Conservation (phyloP, 1,140 invertebrate genomes). For the Ganaspis sp. region DNA sequence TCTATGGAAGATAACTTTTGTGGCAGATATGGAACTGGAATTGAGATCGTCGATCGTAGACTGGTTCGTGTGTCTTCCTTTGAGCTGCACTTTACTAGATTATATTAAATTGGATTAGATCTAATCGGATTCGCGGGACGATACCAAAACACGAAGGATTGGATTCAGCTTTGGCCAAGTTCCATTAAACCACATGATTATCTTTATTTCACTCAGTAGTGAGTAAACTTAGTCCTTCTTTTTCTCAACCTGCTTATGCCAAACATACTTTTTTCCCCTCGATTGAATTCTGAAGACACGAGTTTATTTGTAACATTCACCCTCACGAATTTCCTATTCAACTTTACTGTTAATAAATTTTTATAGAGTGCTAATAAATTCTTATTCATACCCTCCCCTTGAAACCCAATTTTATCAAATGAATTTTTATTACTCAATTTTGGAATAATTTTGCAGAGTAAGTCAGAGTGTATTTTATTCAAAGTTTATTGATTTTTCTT, state of each 20-base stretch:
- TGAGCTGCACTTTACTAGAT: conserved; percentile 24
- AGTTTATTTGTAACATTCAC: not conserved
- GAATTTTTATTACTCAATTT: conserved; percentile 14
- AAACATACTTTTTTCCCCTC: not conserved
- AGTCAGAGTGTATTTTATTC: conserved; percentile 3
- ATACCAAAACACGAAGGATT: conserved; percentile 23
- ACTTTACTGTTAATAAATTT: not conserved
- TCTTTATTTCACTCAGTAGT: not conserved
- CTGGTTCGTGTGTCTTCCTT: not conserved
- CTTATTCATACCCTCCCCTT: not conserved
- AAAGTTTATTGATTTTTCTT: not conserved
- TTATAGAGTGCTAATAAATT: conserved; percentile 1
- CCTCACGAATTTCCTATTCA: not conserved
- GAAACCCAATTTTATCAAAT: not conserved
- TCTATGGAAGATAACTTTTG: not conserved
- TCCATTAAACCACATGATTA: not conserved
- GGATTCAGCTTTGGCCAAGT: not conserved
- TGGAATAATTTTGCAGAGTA: not conserved
- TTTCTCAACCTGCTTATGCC: not conserved
- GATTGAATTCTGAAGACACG: not conserved
- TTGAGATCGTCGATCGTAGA: not conserved
- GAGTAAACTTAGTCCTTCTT: not conserved
- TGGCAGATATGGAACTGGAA: conserved; percentile 3
- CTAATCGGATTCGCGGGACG: conserved; percentile 13
- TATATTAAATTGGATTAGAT: conserved; percentile 21